Evolutionary conservation across 2,888 invertebrate genomes (phyloP).

Genomic region (Chalcis sispes): DNA sequence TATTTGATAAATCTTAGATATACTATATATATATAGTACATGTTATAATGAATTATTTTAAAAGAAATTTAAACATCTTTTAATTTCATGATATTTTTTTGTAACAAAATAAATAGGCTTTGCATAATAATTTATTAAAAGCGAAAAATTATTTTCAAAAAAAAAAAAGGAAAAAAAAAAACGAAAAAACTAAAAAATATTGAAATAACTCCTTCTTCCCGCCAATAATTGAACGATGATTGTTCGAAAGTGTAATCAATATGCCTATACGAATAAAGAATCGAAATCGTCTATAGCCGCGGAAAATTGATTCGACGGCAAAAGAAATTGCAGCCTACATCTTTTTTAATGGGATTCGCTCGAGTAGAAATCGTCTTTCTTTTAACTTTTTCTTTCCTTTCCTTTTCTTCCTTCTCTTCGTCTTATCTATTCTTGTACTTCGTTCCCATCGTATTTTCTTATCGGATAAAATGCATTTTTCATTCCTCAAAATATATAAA

Average conservation of each 20-base stretch:
- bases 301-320: conserved; percentile 36
- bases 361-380: not conserved
- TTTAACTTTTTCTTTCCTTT: not conserved
- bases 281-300: conserved; percentile 36
- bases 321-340: conserved; percentile 32
- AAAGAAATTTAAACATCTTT: no score
- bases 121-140: no score
- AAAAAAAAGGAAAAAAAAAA: no score
- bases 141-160: no score
- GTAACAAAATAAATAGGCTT: no score
- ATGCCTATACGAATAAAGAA: conserved; percentile 30
- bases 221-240: conserved; percentile 31
- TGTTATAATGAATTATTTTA: no score
- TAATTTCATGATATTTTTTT: no score
- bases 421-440: conserved; percentile 16
- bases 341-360: conserved; percentile 35
- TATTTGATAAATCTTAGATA: no score
- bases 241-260: conserved; percentile 23
- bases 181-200: no score
- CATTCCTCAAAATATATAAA: no score
- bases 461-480: not conserved
- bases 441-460: not conserved
- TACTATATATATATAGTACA: no score
- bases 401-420: not conserved
- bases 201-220: not conserved